A percentile compares a stretch with the other conserved stretches of the same genome.
Conservation (phyloP, 1,140 invertebrate species). For the Liolophura sinensis region DNA sequence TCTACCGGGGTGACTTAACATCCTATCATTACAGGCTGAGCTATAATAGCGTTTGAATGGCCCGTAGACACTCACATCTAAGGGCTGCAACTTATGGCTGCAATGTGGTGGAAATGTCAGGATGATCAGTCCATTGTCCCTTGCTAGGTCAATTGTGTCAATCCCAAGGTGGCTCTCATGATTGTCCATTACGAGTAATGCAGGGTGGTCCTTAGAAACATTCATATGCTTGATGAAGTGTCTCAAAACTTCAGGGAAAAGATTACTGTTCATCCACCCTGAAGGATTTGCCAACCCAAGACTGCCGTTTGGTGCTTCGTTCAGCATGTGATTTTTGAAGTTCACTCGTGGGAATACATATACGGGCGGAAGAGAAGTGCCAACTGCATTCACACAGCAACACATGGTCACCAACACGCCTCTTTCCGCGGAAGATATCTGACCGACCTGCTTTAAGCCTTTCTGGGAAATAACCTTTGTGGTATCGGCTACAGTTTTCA, state of each 20-base stretch:
- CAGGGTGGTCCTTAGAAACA: too few relatives aligned
- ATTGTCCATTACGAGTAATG: conserved; percentile 58
- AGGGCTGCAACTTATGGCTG: too few relatives aligned
- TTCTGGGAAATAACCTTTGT: conserved; percentile 14
- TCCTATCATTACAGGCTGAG: conserved; percentile 50
- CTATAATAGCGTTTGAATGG: conserved; percentile 14
- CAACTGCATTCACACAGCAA: conserved; percentile 18
- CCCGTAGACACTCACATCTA: conserved; percentile 5
- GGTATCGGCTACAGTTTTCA: conserved; percentile 23
- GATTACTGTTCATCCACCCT: conserved; percentile 60
- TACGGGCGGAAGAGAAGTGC: conserved; percentile 42
- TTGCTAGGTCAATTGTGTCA: conserved; percentile 36
- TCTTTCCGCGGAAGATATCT: conserved; percentile 18
- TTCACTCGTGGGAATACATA: conserved; percentile 46
- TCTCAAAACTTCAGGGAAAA: conserved; percentile 59
- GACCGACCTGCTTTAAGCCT: conserved; percentile 22
- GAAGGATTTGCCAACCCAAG: conserved; percentile 52
- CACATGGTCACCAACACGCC: conserved; percentile 19
- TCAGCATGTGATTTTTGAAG: conserved; percentile 53
- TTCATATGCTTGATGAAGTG: too few relatives aligned
- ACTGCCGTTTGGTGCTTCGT: conserved; percentile 54
- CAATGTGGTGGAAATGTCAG: conserved; percentile 53
- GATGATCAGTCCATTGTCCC: conserved; percentile 50
- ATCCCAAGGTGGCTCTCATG: conserved; percentile 45
- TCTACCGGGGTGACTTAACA: conserved; percentile 57